Percentiles rank a stretch among this genome's conserved stretches.
Evolutionary conservation across 2,113 vertebrate genomes (phyloP).

Genomic region (Sinocyclocheilus grahami): DNA sequence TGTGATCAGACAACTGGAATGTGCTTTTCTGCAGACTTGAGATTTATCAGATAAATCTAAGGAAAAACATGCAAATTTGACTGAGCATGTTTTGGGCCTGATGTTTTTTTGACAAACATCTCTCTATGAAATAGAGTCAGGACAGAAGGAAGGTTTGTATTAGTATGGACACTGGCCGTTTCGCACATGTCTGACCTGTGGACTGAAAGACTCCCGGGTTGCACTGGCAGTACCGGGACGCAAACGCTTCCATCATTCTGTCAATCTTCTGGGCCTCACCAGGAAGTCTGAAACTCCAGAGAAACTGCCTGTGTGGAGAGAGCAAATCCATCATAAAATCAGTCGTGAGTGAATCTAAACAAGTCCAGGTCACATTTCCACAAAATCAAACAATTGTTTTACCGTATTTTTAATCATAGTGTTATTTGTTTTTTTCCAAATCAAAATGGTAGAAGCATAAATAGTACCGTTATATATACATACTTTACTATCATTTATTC

Average conservation of each 20-base stretch:
- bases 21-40: neutral
- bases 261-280: constrained; percentile 98
- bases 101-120: neutral
- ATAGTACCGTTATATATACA: constrained; percentile 34
- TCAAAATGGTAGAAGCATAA: neutral
- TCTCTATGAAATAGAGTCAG: neutral
- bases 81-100: neutral
- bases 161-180: neutral
- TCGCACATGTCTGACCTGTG: constrained; percentile 81
- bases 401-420: neutral
- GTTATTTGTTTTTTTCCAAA: no score
- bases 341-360: neutral
- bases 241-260: constrained; percentile 98
- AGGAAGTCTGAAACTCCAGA: constrained; percentile 97
- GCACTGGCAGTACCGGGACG: constrained; percentile 95
- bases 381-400: neutral
- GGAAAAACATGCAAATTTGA: neutral
- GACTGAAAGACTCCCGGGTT: constrained; percentile 98
- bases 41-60: neutral
- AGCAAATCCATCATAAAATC: constrained; percentile 16
- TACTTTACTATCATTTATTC: neutral
- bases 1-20: neutral
- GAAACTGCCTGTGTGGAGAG: constrained; percentile 84
- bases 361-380: neutral
- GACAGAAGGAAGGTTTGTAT: neutral